Evolutionary conservation across 2,888 invertebrate genomes (phyloP).

Genomic region (Hartigia nigra): DNA sequence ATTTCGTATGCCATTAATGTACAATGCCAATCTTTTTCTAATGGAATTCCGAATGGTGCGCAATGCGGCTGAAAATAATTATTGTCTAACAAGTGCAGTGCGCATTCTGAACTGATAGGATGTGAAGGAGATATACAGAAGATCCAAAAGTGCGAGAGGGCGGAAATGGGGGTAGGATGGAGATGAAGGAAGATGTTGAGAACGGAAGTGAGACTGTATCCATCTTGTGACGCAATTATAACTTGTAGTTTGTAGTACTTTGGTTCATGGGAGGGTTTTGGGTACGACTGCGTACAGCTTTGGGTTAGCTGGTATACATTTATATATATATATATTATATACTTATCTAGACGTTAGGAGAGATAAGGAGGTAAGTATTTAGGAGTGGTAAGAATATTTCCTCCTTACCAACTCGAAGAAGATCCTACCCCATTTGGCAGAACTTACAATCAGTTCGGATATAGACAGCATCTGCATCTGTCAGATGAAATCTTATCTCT

Average conservation of each 20-base stretch:
- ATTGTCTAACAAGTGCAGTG: not conserved
- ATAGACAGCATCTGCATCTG: not conserved
- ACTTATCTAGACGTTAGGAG: not conserved
- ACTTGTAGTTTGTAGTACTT: conserved; percentile 45
- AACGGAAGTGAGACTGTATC: conserved; percentile 38
- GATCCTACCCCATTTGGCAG: not conserved
- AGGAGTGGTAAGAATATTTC: not conserved
- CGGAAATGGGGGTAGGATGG: not conserved
- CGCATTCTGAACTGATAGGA: not conserved
- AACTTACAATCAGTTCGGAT: not conserved
- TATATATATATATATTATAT: not conserved
- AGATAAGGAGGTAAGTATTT: not conserved
- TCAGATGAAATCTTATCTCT: not conserved
- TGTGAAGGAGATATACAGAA: not conserved
- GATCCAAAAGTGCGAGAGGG: not conserved
- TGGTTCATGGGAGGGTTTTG: conserved; percentile 22
- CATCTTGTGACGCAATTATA: conserved; percentile 53
- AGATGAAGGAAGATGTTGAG: conserved; percentile 27
- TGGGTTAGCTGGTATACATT: not conserved
- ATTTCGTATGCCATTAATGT: too few species aligned
- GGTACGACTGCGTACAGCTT: not conserved
- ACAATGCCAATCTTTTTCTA: not conserved
- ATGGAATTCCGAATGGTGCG: not conserved
- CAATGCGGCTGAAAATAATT: not conserved
- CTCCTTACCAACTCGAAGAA: not conserved